Percentiles rank a stretch among this genome's conserved stretches.
Evolutionary conservation across 2,113 vertebrate species (phyloP).

Genomic region (Balaeniceps rex): DNA sequence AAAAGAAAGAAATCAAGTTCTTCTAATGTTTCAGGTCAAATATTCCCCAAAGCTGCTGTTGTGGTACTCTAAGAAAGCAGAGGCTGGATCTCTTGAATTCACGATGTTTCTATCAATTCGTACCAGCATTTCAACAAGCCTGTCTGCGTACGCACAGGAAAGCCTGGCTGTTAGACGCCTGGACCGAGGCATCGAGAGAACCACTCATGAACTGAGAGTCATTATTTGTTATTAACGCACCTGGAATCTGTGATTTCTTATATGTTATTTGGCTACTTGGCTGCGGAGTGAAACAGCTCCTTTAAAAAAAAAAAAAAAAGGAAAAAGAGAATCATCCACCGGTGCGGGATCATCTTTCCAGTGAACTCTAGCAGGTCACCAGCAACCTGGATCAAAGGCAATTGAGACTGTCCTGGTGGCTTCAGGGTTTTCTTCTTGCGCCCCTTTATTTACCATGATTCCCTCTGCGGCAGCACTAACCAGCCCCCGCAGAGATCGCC

Average conservation of each 20-base stretch:
- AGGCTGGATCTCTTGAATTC: background rate
- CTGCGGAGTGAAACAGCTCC: background rate
- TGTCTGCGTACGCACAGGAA: background rate
- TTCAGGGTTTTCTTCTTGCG: background rate
- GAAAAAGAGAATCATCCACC: background rate
- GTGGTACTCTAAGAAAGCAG: background rate
- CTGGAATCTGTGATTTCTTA: conserved; percentile 5
- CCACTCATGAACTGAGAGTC: background rate
- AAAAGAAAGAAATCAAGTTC: background rate
- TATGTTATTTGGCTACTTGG: background rate
- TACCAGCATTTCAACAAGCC: background rate
- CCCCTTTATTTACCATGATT: background rate
- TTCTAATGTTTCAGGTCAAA: background rate
- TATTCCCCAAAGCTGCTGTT: background rate
- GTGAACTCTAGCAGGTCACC: background rate
- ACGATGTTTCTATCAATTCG: background rate
- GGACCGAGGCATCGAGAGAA: background rate
- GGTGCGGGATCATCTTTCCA: background rate
- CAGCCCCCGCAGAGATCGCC: background rate
- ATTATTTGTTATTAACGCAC: conserved; percentile 34
- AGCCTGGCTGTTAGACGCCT: background rate
- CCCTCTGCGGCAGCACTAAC: background rate
- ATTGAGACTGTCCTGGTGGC: background rate
- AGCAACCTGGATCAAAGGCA: background rate
- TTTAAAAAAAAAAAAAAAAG: background rate